Conservation (phyloP, 2,888 invertebrate genomes). For the Stegophylla sp. region DNA sequence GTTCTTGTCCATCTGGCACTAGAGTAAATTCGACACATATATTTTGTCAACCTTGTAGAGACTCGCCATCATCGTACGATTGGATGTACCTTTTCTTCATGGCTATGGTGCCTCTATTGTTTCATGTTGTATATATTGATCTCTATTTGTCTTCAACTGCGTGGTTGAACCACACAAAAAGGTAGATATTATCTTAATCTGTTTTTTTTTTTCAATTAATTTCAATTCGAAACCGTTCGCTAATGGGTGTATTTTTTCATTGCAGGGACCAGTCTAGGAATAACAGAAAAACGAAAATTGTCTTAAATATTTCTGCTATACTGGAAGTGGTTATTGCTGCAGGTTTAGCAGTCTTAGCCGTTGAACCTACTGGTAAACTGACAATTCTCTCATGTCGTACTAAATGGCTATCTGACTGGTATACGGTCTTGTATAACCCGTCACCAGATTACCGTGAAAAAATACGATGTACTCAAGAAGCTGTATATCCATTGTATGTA, state of each 20-base stretch:
- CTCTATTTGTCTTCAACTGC: slow-evolving; percentile 45
- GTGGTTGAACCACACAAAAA: slow-evolving; percentile 71
- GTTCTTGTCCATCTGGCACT: slow-evolving; percentile 85
- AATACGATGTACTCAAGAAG: slow-evolving; percentile 94
- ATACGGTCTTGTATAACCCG: slow-evolving; percentile 93
- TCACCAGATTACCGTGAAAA: slow-evolving; percentile 87
- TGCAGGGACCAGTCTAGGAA: slow-evolving; percentile 47
- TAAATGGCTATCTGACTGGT: slow-evolving; percentile 90
- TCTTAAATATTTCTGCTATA: slow-evolving; percentile 81
- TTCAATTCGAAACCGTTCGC: slow-evolving; percentile 8
- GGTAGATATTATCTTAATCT: too few relatives aligned
- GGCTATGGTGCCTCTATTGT: slow-evolving; percentile 84
- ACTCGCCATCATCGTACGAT: slow-evolving; percentile 82
- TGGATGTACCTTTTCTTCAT: slow-evolving; percentile 95
- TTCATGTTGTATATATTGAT: slow-evolving; percentile 94
- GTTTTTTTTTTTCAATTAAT: background rate
- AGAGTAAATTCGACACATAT: slow-evolving; percentile 73
- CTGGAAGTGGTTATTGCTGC: slow-evolving; percentile 81
- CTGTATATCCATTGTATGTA: slow-evolving; percentile 90
- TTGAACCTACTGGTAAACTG: slow-evolving; percentile 82
- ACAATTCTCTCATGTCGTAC: slow-evolving; percentile 80
- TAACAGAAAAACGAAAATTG: slow-evolving; percentile 42
- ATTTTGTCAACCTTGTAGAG: slow-evolving; percentile 78
- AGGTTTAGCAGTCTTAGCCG: slow-evolving; percentile 77
- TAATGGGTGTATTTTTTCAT: background rate